Evolutionary conservation across 53 echinoderm and acorn worm genomes (phyloP).

Genomic region (Paelopatides confundens): DNA sequence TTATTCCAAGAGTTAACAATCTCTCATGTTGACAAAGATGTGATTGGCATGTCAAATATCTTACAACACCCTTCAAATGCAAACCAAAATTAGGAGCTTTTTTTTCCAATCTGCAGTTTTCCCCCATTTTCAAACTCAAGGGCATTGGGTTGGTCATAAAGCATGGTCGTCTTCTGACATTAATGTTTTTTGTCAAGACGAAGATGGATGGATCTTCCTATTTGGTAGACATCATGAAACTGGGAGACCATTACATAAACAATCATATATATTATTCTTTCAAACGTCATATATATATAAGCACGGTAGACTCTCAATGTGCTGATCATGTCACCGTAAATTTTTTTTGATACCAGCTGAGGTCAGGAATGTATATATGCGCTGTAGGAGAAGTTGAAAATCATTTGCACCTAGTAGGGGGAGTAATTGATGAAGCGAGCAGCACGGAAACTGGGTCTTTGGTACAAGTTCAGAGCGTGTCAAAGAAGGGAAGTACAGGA

Average conservation of each 20-base stretch:
- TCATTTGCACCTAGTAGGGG: slow-evolving; percentile 28
- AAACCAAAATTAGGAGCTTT: slow-evolving; percentile 4
- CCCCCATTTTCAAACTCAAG: slow-evolving; percentile 20
- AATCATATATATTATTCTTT: slow-evolving; percentile 39
- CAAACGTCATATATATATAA: slow-evolving; percentile 25
- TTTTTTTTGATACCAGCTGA: slow-evolving; percentile 5
- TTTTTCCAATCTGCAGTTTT: slow-evolving; percentile 11
- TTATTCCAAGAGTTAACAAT: not conserved
- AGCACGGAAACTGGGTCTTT: slow-evolving; percentile 19
- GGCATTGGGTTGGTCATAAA: slow-evolving; percentile 9
- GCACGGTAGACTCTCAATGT: not conserved
- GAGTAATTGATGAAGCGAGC: not conserved
- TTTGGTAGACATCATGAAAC: slow-evolving; percentile 14
- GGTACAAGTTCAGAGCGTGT: slow-evolving; percentile 3
- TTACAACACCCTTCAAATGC: not conserved
- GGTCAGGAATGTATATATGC: slow-evolving; percentile 13
- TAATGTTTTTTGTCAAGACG: slow-evolving; percentile 15
- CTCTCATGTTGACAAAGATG: not conserved
- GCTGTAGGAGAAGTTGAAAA: slow-evolving; percentile 22
- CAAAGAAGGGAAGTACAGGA: too few relatives aligned
- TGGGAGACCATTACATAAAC: slow-evolving; percentile 43
- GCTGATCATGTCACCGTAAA: not conserved
- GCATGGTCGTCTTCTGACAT: slow-evolving; percentile 20
- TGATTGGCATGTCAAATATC: slow-evolving; percentile 29
- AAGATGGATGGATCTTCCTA: slow-evolving; percentile 5